Base-by-base conservation (phyloP, 2,797 vertebrate genomes). In the Gadopsis bispinosus region DNA sequence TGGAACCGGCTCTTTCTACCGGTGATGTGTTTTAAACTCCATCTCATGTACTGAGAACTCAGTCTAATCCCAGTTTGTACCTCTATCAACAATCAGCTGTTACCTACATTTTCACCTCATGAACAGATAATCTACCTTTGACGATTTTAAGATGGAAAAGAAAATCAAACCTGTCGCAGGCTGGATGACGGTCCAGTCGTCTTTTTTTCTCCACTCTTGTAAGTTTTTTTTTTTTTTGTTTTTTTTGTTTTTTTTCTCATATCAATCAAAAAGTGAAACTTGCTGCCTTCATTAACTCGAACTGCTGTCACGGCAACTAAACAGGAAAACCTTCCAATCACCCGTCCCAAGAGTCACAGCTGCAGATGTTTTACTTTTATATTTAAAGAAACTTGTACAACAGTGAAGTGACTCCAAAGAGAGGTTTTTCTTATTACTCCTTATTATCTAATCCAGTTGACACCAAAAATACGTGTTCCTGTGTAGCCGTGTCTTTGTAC, bases 401-500 rank as follows among this genome's bases (percentile, higher is more conserved):
- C 26, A 73, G 61, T 37, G 75, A 87, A 77, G 66, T n/a, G 45
- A 63, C 77, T 75, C 80, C 54, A 78, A 75, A 78, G 71, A 86
- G 55, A 67, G 60, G 60, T 68, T 88, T 68, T 88, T 58, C 66
- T 69, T n/a, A 75, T 70, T 70, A 1, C 53, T 50, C 51, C 45
- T 63, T 79, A 63, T 77, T 68, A 47, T 47, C 26, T 73, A 61
- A 50, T 79, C 69, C 68, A 85, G 88, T 89, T 88, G 81, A 94
- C 92, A 91, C 92, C 94, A 94, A 95, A 94, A 89, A 91, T 84
- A 59, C 56, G 35, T 91, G 84, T 90, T 84, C 72, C 43, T 82
- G 77, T 90, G 63, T 90, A 73, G 74, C 77, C 26, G 0, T 89
- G 69, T 88, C 71, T 90, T 81, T 87, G 70, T 92, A 59, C 79